Percentiles rank a stretch among this genome's conserved stretches.
Evolutionary conservation across 2,888 invertebrate species (phyloP).

Genomic region (Dioctria rufipes): DNA sequence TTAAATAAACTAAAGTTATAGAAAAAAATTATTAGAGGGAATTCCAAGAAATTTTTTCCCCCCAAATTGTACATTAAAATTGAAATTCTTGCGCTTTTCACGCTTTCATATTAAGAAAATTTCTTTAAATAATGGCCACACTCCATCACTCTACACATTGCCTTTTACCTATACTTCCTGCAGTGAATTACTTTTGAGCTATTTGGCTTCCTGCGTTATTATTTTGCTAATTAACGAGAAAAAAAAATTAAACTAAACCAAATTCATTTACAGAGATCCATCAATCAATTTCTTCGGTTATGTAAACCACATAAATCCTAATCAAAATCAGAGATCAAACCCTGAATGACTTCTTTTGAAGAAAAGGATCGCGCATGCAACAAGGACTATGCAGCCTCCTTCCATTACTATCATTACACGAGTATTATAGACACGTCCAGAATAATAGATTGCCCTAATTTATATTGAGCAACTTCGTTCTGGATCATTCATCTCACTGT

Average conservation of each 20-base stretch:
- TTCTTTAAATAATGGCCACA: neutral
- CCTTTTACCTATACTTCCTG: neutral
- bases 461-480: constrained; percentile 53
- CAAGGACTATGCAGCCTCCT: constrained; percentile 34
- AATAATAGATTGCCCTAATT: constrained; percentile 59
- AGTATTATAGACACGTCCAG: constrained; percentile 54
- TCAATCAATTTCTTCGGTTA: constrained; percentile 53
- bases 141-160: no score
- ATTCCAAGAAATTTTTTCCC: no score
- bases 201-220: neutral
- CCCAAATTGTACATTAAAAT: no score
- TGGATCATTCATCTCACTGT: constrained; percentile 18
- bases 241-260: neutral
- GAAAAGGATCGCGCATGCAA: constrained; percentile 7
- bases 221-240: no score
- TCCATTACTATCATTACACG: constrained; percentile 56
- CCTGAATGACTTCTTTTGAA: constrained; percentile 18
- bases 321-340: constrained; percentile 53
- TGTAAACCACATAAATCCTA: constrained; percentile 58
- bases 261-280: constrained; percentile 9
- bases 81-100: neutral
- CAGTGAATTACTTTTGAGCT: neutral
- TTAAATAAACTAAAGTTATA: no score
- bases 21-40: no score
- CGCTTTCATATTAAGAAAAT: neutral